These are phyloP conservation scores for Caerostris extrusa DNA, from an alignment of 1,140 invertebrate species.

Conservation along the genomic window DNA sequence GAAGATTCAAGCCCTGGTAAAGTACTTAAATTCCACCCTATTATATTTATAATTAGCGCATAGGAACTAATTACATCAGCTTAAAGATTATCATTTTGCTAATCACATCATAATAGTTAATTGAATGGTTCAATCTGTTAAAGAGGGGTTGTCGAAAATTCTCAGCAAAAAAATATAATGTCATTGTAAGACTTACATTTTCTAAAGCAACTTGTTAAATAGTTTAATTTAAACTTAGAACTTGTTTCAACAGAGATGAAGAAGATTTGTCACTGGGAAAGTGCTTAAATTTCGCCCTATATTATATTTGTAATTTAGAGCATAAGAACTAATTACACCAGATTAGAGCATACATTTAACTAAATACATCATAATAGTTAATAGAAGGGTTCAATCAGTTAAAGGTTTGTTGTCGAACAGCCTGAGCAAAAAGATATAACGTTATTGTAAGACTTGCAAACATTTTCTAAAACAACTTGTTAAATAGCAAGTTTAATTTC, in stretches of 20 bases:
- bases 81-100: neutral
- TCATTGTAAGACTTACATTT: too few species aligned
- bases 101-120: neutral
- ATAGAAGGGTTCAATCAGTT: too few species aligned
- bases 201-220: too few species aligned
- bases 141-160: too few species aligned
- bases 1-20: constrained; percentile 56
- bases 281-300: constrained; percentile 41
- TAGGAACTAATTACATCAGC: constrained; percentile 43
- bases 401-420: too few species aligned
- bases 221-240: too few species aligned
- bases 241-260: constrained; percentile 53
- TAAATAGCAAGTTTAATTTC: too few species aligned
- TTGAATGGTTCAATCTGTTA: too few species aligned
- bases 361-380: neutral
- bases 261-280: constrained; percentile 62
- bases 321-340: constrained; percentile 42
- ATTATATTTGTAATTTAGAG: constrained; percentile 41
- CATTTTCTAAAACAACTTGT: too few species aligned
- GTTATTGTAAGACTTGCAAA: too few species aligned
- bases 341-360: neutral
- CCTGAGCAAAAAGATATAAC: too few species aligned
- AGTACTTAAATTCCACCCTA: constrained; percentile 49
- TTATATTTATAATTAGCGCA: constrained; percentile 36
- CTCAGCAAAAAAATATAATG: too few species aligned